Evolutionary conservation across 2,113 vertebrate species (phyloP), one percentile per base, ranked within the genome.

Genomic region (Corythoichthys intestinalis): DNA sequence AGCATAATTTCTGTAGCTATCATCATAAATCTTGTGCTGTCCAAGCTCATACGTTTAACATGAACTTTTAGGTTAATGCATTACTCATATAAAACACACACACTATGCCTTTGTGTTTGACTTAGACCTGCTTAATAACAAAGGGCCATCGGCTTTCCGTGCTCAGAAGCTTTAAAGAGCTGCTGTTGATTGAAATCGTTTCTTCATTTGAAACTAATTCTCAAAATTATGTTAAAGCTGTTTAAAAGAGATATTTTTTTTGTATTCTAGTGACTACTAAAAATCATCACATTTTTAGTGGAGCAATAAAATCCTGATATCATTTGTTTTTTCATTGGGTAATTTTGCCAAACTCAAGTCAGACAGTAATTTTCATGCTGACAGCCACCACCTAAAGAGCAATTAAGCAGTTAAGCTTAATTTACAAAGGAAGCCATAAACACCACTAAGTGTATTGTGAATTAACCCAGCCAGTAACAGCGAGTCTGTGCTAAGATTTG

Each of bases 11-110:
- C 93, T 93, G 87, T 81, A 93, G 94, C 91, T 91, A 92, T 95
- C 74, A 92, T 91, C 94, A 98, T 99, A 99, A 99, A 99, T 99
- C 97, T 99, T 98, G 86, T 60, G 94, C 96, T 98, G 97, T 98
- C 96, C 46, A 66, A 91, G 89, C 84, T 86, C 81, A 93, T 94
- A 93, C 65, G 50, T 93, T 91, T 92, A 93, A 93, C 65, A 78
- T 92, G 94, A 94, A 93, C 92, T 90, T 92, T 92, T 91, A 91
- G 92, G 91, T 95, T 93, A 94, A 94, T 91, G 93, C 93, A 94
- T 96, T 94, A 95, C 93, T 95, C 95, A 91, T 89, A 93, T 92
- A 92, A 80, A 94, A 93, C 93, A 94, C 93, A 94, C 95, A 97
- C 94, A 95, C 89, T 91, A 92, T 94, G 89, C 93, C 94, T 95